phyloP scores from a whole-genome alignment of 2,113 vertebrate species.

The Nyctibius bracteatus region DNA sequence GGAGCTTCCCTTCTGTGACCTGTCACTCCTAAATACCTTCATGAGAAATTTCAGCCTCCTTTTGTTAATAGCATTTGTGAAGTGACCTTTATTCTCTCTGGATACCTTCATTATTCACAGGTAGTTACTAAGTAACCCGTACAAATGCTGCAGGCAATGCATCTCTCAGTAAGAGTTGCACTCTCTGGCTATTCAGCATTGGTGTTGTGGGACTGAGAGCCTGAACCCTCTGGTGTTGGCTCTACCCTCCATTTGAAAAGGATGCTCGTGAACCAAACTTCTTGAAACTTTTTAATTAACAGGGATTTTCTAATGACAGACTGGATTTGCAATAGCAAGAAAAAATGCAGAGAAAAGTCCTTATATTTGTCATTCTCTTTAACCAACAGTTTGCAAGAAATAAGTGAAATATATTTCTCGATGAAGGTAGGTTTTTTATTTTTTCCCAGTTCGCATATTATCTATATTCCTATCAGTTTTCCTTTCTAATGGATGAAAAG shows the following conservation, averaged over 20 bases:
- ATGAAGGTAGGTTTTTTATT: not conserved
- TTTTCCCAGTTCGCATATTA: not conserved
- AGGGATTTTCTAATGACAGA: not conserved
- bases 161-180: not conserved
- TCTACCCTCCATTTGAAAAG: not conserved
- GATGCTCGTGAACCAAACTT: not conserved
- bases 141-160: not conserved
- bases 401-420: not conserved
- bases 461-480: not conserved
- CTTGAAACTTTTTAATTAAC: not conserved
- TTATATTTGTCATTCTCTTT: not conserved
- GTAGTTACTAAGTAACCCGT: constrained; percentile 36
- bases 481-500: not conserved
- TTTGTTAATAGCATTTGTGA: not conserved
- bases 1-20: not conserved
- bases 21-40: not conserved
- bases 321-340: not conserved
- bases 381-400: not conserved
- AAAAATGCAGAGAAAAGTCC: not conserved
- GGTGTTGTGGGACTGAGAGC: not conserved
- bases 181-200: not conserved
- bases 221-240: rapidly evolving
- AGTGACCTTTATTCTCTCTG: constrained; percentile 22
- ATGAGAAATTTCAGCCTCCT: not conserved
- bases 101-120: constrained; percentile 16